phyloP scores from a whole-genome alignment of 2,888 invertebrate species.

The Papilio gigon region DNA sequence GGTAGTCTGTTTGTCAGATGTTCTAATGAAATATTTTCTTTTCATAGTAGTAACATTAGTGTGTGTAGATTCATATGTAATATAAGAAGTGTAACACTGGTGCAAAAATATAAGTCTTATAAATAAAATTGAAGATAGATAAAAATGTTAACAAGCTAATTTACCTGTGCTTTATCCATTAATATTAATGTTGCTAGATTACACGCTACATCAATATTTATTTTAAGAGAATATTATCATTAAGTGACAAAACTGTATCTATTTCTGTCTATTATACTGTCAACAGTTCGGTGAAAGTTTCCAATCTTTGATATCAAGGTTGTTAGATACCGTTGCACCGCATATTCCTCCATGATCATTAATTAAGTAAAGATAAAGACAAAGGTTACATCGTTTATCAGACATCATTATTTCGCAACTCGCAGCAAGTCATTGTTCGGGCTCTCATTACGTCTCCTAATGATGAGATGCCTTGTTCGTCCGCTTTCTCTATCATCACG shows the following conservation, averaged over 20 bases:
- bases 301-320: constrained; percentile 47
- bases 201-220: constrained; percentile 11
- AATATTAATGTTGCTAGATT: neutral
- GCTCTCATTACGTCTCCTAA: constrained; percentile 54
- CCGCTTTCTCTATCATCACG: constrained; percentile 63
- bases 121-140: constrained; percentile 1
- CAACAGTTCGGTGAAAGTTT: constrained; percentile 28
- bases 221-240: neutral
- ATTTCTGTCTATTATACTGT: neutral
- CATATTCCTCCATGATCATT: constrained; percentile 26
- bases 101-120: neutral
- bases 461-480: constrained; percentile 55
- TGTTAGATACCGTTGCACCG: constrained; percentile 39
- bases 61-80: too few relatives aligned
- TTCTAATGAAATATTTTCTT: too few relatives aligned
- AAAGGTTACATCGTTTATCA: constrained; percentile 17
- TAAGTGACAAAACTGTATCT: neutral
- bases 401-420: constrained; percentile 30
- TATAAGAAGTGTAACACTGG: too few relatives aligned
- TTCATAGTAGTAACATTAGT: too few relatives aligned
- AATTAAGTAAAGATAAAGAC: constrained; percentile 31
- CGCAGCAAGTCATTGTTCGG: constrained; percentile 46
- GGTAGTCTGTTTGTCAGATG: too few relatives aligned
- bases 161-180: constrained; percentile 10
- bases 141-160: constrained; percentile 4